A percentile compares a stretch with the other conserved stretches of the same genome.
phyloP scores from a whole-genome alignment of 2,888 invertebrate species.

The Heliconius hortense region DNA sequence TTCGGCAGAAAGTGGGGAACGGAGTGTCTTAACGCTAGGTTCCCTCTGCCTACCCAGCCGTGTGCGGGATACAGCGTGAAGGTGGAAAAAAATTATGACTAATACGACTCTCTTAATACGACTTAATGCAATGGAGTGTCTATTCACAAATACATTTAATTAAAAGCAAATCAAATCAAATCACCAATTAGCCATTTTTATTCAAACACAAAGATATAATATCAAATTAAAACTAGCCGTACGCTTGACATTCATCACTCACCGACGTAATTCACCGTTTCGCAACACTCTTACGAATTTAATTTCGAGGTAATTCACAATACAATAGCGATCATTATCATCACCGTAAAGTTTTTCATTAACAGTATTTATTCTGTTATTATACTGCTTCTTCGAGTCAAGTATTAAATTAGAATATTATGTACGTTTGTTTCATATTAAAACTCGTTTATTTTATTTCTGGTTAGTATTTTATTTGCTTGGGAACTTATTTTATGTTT shows the following conservation, averaged over 20 bases:
- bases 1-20: too few relatives aligned
- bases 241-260: conserved; percentile 43
- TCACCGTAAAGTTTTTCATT: conserved; percentile 30
- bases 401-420: conserved; percentile 1
- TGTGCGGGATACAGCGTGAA: too few relatives aligned
- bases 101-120: too few relatives aligned
- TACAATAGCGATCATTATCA: conserved; percentile 45
- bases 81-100: too few relatives aligned
- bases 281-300: conserved; percentile 45
- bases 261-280: conserved; percentile 42
- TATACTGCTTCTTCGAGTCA: conserved; percentile 22
- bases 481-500: neutral
- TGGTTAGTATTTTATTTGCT: neutral
- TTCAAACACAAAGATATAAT: neutral
- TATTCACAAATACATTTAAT: neutral
- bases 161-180: neutral
- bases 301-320: conserved; percentile 61
- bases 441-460: conserved; percentile 20
- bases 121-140: neutral
- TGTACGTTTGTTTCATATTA: conserved; percentile 14
- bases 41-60: too few relatives aligned
- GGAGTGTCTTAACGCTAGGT: too few relatives aligned
- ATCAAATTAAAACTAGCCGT: conserved; percentile 33
- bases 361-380: conserved; percentile 25
- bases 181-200: neutral